Base-by-base conservation (phyloP, 2,113 vertebrate species). In the Lichenostomus cassidix region DNA sequence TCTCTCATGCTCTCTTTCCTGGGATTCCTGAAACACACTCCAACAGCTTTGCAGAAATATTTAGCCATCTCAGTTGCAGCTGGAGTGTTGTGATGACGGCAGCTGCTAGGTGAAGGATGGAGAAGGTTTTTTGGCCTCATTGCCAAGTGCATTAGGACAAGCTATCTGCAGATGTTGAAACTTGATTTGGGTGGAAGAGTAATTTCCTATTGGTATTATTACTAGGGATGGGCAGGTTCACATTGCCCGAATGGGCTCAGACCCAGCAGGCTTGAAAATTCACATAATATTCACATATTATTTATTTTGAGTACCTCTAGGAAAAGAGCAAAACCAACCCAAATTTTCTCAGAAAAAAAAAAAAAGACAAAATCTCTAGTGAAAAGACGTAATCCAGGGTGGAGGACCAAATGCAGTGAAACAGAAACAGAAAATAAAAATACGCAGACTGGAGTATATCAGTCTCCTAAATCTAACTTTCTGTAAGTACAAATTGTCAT, bases 151-250 rank as follows among this genome's bases (percentile, higher is more conserved):
- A 92, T 94, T 88, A 86, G 56, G 39, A 81, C 55, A 89, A 83
- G 85, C 25, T 93, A 63, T 83, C 73, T 90, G 88, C 93, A 95
- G 85, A 92, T 95, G 80, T 39, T 95, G 79, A 60, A 95, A 94
- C 10, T 44, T 55, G 68, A 65, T 95, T 95, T 86, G 60, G 33
- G n/a, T 90, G 60, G 47, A 95, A 83, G 67, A 77, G 17, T 67
- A 80, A 77, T 95, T 92, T 95, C 42, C 47, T 85, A 46, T 53
- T 50, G 69, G 11, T 73, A 35, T 62, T 90, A 39, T 28, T 92
- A 46, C 24, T 73, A 69, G 55, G 37, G 13, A 42, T 77, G 21
- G 70, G 29, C 37, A 87, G 53, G 78, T 79, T 95, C 49, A 50
- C 2, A 0, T 79, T 89, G 41, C 46, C 23, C 76, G 49, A 49